A percentile compares a stretch with the other conserved stretches of the same genome.
Evolutionary conservation across 2,797 vertebrate species (phyloP).

Genomic region (Ctenopoma multispine): DNA sequence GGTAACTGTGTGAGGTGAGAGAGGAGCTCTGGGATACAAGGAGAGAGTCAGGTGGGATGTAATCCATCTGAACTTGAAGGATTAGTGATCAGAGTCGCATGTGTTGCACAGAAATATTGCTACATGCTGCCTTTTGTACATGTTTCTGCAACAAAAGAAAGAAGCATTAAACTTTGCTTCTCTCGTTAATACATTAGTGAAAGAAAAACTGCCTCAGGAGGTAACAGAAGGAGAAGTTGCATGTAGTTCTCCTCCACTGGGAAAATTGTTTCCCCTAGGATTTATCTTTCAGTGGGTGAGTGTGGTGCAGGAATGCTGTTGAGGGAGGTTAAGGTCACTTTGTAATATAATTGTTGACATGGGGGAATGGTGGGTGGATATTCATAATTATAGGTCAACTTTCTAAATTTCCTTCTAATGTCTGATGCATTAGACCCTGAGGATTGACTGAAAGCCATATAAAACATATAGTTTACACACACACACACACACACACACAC

Average conservation of each 20-base stretch:
- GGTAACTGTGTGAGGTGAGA: slow-evolving; percentile 36
- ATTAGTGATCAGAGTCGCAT: slow-evolving; percentile 55
- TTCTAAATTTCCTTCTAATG: slow-evolving; percentile 8
- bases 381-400: slow-evolving; percentile 32
- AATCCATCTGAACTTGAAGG: slow-evolving; percentile 65
- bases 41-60: slow-evolving; percentile 42
- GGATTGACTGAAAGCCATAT: slow-evolving; percentile 38
- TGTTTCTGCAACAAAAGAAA: slow-evolving; percentile 9
- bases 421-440: slow-evolving; percentile 1
- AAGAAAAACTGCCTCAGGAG: slow-evolving; percentile 20
- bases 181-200: slow-evolving; percentile 9
- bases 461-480: slow-evolving; percentile 46
- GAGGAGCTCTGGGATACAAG: slow-evolving; percentile 28
- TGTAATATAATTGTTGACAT: slow-evolving; percentile 41
- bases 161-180: slow-evolving; percentile 9
- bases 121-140: slow-evolving; percentile 30
- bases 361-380: slow-evolving; percentile 7
- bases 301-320: slow-evolving; percentile 23
- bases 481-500: background rate
- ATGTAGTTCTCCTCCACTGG: slow-evolving; percentile 18
- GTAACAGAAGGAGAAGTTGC: slow-evolving; percentile 32
- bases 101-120: slow-evolving; percentile 33
- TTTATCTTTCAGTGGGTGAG: slow-evolving; percentile 19
- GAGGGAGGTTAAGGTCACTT: slow-evolving; percentile 15
- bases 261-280: slow-evolving; percentile 27